Evolutionary conservation across 2,797 vertebrate genomes (phyloP).

Genomic region (Sebastes paucispinis): DNA sequence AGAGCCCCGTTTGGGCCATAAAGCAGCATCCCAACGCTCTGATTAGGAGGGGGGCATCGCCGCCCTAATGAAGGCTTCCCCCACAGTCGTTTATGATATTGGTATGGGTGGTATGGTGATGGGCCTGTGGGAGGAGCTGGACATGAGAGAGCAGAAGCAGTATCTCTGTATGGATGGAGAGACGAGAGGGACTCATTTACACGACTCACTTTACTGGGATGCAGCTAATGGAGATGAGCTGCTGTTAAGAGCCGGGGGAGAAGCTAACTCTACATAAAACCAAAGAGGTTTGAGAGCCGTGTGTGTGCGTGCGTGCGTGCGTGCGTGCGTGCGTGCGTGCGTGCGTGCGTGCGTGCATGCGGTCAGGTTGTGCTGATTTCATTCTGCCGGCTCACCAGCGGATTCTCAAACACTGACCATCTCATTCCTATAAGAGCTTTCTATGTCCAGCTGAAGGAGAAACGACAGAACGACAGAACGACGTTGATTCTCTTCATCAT

Average conservation of each 20-base stretch:
- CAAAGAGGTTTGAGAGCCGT: constrained; percentile 52
- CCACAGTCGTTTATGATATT: constrained; percentile 84
- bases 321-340: background rate
- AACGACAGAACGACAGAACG: background rate
- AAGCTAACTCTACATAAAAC: constrained; percentile 76
- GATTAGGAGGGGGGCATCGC: constrained; percentile 69
- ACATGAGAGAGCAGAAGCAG: constrained; percentile 52
- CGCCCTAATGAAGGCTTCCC: constrained; percentile 83
- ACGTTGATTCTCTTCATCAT: constrained; percentile 29
- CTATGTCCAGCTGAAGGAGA: background rate
- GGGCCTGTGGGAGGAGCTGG: constrained; percentile 73
- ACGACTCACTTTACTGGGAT: constrained; percentile 79
- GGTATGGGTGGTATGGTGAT: constrained; percentile 78
- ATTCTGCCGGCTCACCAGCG: constrained; percentile 14
- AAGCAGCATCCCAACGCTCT: constrained; percentile 77
- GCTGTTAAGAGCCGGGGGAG: constrained; percentile 78
- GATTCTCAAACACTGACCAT: constrained; percentile 9
- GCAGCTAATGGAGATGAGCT: constrained; percentile 78
- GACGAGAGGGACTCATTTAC: constrained; percentile 80
- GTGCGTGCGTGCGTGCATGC: background rate
- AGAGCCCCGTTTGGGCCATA: constrained; percentile 81
- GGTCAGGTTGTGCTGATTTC: constrained; percentile 27
- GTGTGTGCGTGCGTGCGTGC: background rate
- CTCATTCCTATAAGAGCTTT: constrained; percentile 19
- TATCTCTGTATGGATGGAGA: constrained; percentile 69